These are phyloP conservation scores for Drosophila watanabei DNA, from an alignment of 1,140 invertebrate species.

Conservation along the genomic window DNA sequence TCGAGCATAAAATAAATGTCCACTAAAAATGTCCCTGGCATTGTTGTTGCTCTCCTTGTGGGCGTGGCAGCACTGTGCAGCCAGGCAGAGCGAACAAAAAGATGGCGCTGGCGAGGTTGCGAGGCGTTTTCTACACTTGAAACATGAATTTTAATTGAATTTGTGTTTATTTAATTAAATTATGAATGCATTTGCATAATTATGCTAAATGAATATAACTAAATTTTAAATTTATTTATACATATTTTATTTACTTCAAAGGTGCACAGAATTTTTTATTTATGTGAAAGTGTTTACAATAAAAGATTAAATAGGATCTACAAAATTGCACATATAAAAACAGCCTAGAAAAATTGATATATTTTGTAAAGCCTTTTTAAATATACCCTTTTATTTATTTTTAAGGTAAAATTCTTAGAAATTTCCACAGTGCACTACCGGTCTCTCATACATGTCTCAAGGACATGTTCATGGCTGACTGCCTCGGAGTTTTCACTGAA, in stretches of 20 bases:
- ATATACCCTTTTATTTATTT: too few relatives aligned
- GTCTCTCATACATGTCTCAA: conserved; percentile 63
- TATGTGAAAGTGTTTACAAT: background rate
- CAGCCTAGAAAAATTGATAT: too few relatives aligned
- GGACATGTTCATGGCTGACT: conserved; percentile 73
- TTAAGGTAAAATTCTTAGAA: too few relatives aligned
- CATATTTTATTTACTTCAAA: background rate
- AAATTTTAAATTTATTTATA: background rate
- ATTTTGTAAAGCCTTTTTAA: too few relatives aligned
- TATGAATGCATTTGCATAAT: background rate
- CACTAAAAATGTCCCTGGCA: conserved; percentile 76
- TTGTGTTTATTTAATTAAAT: background rate
- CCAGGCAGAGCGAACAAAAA: conserved; percentile 52
- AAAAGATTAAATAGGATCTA: background rate
- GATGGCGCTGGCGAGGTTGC: background rate
- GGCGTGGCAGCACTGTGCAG: conserved; percentile 55
- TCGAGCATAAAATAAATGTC: conserved; percentile 82
- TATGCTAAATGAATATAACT: background rate
- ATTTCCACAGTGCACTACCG: background rate
- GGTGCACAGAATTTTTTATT: too few relatives aligned
- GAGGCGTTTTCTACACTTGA: conserved; percentile 11
- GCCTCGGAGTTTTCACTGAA: conserved; percentile 39
- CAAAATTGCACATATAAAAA: too few relatives aligned
- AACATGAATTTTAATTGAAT: background rate
- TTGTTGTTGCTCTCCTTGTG: conserved; percentile 48